Base-by-base conservation (phyloP, 2,113 vertebrate species). In the Carollia perspicillata region DNA sequence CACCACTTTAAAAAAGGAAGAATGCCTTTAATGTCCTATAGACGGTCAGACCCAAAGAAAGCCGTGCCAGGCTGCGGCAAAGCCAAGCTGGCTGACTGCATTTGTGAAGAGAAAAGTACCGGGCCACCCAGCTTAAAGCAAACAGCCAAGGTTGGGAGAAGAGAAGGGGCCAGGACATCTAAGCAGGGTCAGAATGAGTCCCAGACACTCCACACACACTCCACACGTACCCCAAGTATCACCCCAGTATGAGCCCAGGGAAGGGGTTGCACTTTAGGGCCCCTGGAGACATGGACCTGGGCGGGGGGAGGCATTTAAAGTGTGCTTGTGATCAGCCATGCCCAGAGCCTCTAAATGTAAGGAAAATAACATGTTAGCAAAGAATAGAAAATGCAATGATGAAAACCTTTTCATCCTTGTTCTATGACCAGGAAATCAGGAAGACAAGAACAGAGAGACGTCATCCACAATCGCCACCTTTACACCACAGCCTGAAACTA, bases 21-120 rank as follows among this genome's bases (percentile, higher is more conserved):
- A 66, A 30, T 12, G 26, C 77, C 90, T 92, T 95, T 96, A 5
- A 90, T 97, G 92, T 93, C 90, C 75, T 58, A 47, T 79, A 84
- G 72, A 84, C 69, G 35, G 88, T 89, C 77, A 92, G 94, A 55
- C 66, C 81, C 71, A 85, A 60, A 90, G 79, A 49, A 65, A 84
- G 75, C 26, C 53, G 69, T 42, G 80, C 74, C 87, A 35, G 65
- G 51, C 75, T 65, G 26, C 1, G 40, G 84, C 71, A 75, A 49
- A 95, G 86, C 89, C 95, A 65, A 30, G 11, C 33, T 1, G 68
- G 78, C 49, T 23, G 87, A 68, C 63, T 47, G 44, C 23, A 8
- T 26, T 11, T 9, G 12, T 4, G 60, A 58, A 42, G 23, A 58
- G 65, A 69, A 35, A 60, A 47, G 49, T 7, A 35, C 23, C 60